Base-by-base conservation (phyloP, 2,113 vertebrate genomes). In the Prietella phreatophila region DNA sequence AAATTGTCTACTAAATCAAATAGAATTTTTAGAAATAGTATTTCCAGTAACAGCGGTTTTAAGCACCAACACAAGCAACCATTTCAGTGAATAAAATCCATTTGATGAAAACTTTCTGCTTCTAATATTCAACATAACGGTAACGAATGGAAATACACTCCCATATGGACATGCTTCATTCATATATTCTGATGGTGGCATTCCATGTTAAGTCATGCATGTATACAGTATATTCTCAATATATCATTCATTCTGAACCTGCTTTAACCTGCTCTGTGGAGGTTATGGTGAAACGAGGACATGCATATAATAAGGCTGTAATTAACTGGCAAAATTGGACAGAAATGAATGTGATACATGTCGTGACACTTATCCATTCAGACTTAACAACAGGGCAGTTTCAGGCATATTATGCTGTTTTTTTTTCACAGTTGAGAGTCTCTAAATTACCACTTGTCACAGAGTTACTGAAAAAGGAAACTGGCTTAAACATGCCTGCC, bases 381-480 rank as follows among this genome's bases (percentile, higher is more conserved):
- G 36, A 61, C 3, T 53, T 30, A 47, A 53, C 47, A 71, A 42
- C 10, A 19, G 56, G 73, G 85, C 85, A 86, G 58, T 79, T 76
- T 86, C 71, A 61, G 13, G 22, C 25, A 39, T 69, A 76, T 53
- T 25, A 30, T 85, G 55, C 13, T 73, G 50, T n/a, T 65, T n/a
- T 17, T 15, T 53, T 86, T 42, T 42, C 27, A 55, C 65, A 67
- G 61, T 47, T 58, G 36, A 85, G 14, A 1, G 71, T 5, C 9
- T 85, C 36, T 6, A 85, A 86, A 86, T 86, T 50, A 86, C 61
- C 75, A 86, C 56, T 76, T 79, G 73, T 86, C 73, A 65, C 5
- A 30, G 2, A 75, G 14, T 25, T 78, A 27, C 75, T n/a, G 25
- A 50, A 14, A 47, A 73, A 73, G 30, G 5, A 69, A 71, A 71